Percentiles rank a stretch among this genome's conserved stretches.
These are phyloP conservation scores for Dicyrtomina minuta DNA, from an alignment of 2,888 invertebrate genomes.

Conservation along the genomic window DNA sequence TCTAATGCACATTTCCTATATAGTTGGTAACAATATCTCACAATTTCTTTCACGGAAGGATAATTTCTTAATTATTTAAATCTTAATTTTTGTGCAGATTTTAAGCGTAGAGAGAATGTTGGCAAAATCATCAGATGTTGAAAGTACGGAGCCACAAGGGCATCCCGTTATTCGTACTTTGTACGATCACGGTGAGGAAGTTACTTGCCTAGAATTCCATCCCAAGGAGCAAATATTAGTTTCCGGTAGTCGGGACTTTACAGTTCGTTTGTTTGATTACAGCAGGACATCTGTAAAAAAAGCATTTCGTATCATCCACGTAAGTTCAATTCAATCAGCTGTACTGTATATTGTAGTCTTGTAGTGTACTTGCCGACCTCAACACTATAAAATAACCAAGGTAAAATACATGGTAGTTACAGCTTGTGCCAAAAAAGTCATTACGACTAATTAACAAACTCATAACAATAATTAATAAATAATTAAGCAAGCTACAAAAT, in stretches of 20 bases:
- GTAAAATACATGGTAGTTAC: too few species aligned
- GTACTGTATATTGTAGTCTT: not conserved
- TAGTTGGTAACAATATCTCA: not conserved
- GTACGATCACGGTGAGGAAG: constrained; percentile 97
- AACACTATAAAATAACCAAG: too few species aligned
- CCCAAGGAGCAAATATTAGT: constrained; percentile 91
- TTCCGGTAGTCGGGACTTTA: constrained; percentile 91
- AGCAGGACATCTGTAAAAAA: constrained; percentile 98
- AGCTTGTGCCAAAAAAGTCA: too few species aligned
- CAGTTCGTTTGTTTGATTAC: constrained; percentile 95
- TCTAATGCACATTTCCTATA: not conserved
- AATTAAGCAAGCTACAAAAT: too few species aligned
- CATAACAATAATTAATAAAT: too few species aligned
- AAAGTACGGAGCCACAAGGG: constrained; percentile 82
- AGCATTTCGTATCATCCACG: constrained; percentile 91
- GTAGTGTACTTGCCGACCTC: too few species aligned
- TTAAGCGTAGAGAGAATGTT: constrained; percentile 98
- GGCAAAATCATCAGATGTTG: constrained; percentile 93
- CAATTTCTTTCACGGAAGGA: not conserved
- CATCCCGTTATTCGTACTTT: constrained; percentile 97
- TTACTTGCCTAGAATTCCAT: constrained; percentile 94
- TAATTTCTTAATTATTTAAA: not conserved
- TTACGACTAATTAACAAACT: too few species aligned
- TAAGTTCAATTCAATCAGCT: constrained; percentile 56
- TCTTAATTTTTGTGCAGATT: constrained; percentile 63